Base-by-base conservation (phyloP, 1,140 invertebrate genomes). In the Halyomorpha halys region DNA sequence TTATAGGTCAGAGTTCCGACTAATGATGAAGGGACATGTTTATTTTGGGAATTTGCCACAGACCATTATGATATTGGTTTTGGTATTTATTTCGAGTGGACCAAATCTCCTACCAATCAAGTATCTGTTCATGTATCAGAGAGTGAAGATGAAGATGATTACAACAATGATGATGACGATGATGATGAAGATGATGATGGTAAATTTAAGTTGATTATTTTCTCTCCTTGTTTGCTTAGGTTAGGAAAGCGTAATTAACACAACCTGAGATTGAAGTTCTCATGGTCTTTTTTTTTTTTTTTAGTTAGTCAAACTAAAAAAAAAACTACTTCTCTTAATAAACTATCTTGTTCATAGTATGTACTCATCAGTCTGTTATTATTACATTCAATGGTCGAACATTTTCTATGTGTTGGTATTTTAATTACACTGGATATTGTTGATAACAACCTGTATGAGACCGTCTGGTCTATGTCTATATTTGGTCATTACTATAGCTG, bases 31-130 rank as follows among this genome's bases (percentile, higher is more conserved):
- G 97, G 96, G 0, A 85, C 87, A 1, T 91, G 90, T 72, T 77
- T 99, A n/a, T 98, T 95, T 75, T 99, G 97, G 97, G 97, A 99
- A 78, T 99, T 99, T 77, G 94, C 95, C 11, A 99, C 97, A 0
- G 97, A 99, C 74, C 86, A 85, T 71, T 99, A 98, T 75, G 97
- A 99, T 73, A 94, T 99, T 71, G 97, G 95, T 59, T 99, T 99
- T 78, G 97, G 97, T 8, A 84, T 99, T 51, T 97, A 90, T 74
- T 99, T 99, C 76, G 97, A 99, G 77, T 99, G 95, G 94, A 90
- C 85, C 4, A 90, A 91, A 71, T 88, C 87, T 15, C 81, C 82
- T 21, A 85, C 87, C 27, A 89, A 86, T 70, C 87, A 92, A 62
- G 86, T 94, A 19, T 86, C 90, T 30, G 83, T 96, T 65, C 85